Evolutionary conservation across 2,888 invertebrate species (phyloP), one percentile per base, ranked within the genome.

Genomic region (Seira sanloemensis): DNA sequence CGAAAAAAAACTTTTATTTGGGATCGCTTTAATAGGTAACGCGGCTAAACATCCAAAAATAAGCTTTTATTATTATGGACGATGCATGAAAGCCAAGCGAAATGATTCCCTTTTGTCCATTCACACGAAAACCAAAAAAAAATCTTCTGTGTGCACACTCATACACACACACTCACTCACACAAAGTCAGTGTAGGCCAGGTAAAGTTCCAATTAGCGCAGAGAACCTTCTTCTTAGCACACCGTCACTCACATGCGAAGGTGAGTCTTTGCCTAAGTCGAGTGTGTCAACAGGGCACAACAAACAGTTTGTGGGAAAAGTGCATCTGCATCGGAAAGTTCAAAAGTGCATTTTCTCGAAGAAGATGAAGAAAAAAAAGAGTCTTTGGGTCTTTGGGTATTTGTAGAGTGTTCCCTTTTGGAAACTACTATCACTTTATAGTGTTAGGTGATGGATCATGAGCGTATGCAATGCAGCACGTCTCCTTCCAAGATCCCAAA

Each of bases 31-130:
- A 67, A 19, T 65, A 66, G 67, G 50, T 76, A 76, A 66, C 46
- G 37, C 75, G 37, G 66, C 46, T 83, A 82, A 79, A 23, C 19
- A 71, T 71, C 71, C 46, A 50, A 69, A 24, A 69, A 26, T 69
- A 2, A 58, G 58, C n/a, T 58, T 58, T 58, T 58, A 58, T 58
- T 58, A 18, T 9, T 58, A 4, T 58, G 7, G 12, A 16, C 16
- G n/a, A 58, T 58, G 58, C 58, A 58, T 58, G n/a, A 4, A 58
- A 37, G 37, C 37, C 37, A 37, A 12, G 5, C 5, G 5, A 37
- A 37, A 62, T 62, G 12, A 62, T 19, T 62, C 19, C 21, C 23
- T 37, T n/a, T n/a, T n/a, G n/a, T n/a, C n/a, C n/a, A n/a, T n/a
- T n/a, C n/a, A 37, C 37, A 37, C 37, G 1, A 50, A 50, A 50